Evolutionary conservation across 2,113 vertebrate species (phyloP).

Genomic region (Tetraodon nigroviridis): DNA sequence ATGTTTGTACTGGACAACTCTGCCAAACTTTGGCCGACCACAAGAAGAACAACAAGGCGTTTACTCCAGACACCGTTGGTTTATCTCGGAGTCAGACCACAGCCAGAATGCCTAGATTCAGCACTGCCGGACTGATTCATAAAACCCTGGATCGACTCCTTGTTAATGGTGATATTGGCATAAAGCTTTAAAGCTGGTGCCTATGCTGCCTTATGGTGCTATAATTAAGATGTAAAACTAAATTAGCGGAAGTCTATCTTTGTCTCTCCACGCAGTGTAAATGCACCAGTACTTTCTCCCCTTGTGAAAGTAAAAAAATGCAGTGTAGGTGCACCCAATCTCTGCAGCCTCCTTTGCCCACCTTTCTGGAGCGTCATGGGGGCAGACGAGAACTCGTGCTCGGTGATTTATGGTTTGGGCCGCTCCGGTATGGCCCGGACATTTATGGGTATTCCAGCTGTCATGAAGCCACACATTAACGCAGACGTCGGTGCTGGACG

Average conservation of each 20-base stretch:
- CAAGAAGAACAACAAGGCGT: background rate
- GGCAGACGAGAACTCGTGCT: slow-evolving; percentile 29
- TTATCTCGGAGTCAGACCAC: background rate
- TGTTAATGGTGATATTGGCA: too few relatives aligned
- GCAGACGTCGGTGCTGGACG: slow-evolving; percentile 22
- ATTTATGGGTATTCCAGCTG: slow-evolving; percentile 61
- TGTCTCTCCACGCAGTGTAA: too few relatives aligned
- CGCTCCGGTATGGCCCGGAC: slow-evolving; percentile 23
- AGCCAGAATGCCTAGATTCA: background rate
- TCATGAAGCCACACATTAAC: slow-evolving; percentile 39
- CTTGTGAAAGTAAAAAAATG: background rate
- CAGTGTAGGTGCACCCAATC: slow-evolving; percentile 22
- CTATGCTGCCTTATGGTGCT: too few relatives aligned
- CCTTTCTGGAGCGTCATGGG: slow-evolving; percentile 28
- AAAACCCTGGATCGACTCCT: too few relatives aligned
- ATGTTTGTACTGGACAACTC: too few relatives aligned
- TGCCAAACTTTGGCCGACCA: background rate
- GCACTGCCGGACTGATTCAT: too few relatives aligned
- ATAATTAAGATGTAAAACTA: too few relatives aligned
- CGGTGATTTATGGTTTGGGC: slow-evolving; percentile 44
- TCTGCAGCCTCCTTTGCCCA: slow-evolving; percentile 12
- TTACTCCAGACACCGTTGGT: background rate
- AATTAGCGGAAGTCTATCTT: too few relatives aligned
- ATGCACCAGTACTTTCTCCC: background rate
- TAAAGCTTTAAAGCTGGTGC: too few relatives aligned